Evolutionary conservation across 92 coral and sea anemone genomes (phyloP), one percentile per base, ranked within the genome.

Genomic region (Phenganax stokvisi): DNA sequence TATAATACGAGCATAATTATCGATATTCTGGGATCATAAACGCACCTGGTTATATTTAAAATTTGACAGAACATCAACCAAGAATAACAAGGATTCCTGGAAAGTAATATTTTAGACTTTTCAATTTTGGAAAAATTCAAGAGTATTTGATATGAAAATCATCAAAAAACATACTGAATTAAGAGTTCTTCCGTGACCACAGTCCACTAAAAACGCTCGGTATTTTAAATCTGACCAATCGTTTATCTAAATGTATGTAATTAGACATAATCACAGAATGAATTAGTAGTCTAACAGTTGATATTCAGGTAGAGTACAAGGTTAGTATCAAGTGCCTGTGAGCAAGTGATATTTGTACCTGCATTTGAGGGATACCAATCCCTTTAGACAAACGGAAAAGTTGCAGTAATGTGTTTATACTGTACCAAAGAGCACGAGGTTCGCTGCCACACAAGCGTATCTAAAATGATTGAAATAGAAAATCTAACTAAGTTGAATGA

Each of bases 171-270:
- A 74, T 84, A 93, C 98, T 89, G 87, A 15, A 37, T 87, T 88
- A 31, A 96, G 94, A 47, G 89, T 88, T n/a, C 98, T 84, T 51
- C 98, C 98, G 1, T 92, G 90, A 3, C 97, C 92, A 28, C 92
- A 90, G 80, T 93, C 98, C 64, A 92, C 75, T 57, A 93, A 71
- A 25, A 90, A 85, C 37, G 97, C 97, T 51, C 98, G 84, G 85
- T 88, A 85, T 62, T 88, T 91, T 72, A 93, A 56, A 80, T 89
- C 92, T 6, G 97, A 97, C 98, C 98, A 93, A 86, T 93, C 98
- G 71, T 82, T 86, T 73, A 93, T 89, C 98, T 93, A 67, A 25
- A 10, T 54, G 64, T 6, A 28, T 51, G 74, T 37, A 51, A 56
- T 60, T 56, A 1, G 68, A 70, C 17, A 9, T 6, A 44, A 44